Percentiles rank a stretch among this genome's conserved stretches.
Evolutionary conservation across 2,888 invertebrate species (phyloP).

Genomic region (Griposia aprilina): DNA sequence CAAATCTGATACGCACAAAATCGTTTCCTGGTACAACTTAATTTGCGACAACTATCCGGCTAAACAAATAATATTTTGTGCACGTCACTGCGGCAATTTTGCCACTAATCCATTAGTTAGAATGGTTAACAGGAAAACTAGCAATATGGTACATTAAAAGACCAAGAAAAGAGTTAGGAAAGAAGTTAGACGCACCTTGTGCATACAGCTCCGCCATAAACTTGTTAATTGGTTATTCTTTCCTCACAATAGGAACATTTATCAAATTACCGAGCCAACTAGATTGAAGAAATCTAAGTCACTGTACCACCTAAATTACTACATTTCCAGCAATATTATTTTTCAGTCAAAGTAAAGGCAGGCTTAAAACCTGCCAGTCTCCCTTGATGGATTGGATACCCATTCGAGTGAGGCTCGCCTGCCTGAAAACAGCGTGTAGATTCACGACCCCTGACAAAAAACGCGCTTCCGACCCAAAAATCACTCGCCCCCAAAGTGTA

Average conservation of each 20-base stretch:
- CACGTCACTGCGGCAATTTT: background rate
- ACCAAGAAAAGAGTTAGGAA: background rate
- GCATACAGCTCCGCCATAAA: background rate
- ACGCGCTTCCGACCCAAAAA: constrained; percentile 31
- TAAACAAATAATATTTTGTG: background rate
- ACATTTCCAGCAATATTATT: constrained; percentile 13
- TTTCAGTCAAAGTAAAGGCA: constrained; percentile 29
- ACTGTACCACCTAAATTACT: background rate
- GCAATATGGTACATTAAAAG: background rate
- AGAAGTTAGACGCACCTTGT: constrained; percentile 5
- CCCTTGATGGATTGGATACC: constrained; percentile 48
- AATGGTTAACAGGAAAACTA: constrained; percentile 10
- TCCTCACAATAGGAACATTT: background rate
- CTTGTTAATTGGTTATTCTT: constrained; percentile 12
- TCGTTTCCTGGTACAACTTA: background rate
- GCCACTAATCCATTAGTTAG: background rate
- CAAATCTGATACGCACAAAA: background rate
- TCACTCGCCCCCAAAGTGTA: constrained; percentile 39
- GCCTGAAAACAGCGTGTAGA: constrained; percentile 46
- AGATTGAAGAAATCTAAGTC: background rate
- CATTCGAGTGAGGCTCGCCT: constrained; percentile 39
- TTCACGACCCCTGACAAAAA: constrained; percentile 43
- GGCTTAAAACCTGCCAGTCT: constrained; percentile 23
- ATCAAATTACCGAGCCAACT: background rate
- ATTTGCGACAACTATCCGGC: constrained; percentile 3